phyloP scores from a whole-genome alignment of 2,113 vertebrate genomes.

The Sinocyclocheilus maitianheensis region DNA sequence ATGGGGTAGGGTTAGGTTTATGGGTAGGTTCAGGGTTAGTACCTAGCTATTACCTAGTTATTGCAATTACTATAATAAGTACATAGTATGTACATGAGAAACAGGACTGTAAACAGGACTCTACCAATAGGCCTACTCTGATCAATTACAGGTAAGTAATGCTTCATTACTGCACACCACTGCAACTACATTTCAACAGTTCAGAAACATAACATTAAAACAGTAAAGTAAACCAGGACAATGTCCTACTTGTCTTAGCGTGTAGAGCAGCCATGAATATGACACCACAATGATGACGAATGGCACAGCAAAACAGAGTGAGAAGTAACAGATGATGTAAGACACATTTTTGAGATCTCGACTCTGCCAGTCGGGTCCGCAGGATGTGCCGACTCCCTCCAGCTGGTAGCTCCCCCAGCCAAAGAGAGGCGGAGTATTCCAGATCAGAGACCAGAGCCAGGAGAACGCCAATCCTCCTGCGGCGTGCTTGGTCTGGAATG shows the following conservation, averaged over 20 bases:
- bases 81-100: too few species aligned
- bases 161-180: too few species aligned
- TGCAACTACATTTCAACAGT: background rate
- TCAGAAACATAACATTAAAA: too few species aligned
- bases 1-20: too few species aligned
- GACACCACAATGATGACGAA: constrained; percentile 71
- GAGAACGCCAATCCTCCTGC: constrained; percentile 65
- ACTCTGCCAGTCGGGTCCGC: constrained; percentile 76
- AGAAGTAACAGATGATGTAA: constrained; percentile 75
- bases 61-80: too few species aligned
- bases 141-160: too few species aligned
- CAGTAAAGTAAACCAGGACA: background rate
- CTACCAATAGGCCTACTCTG: too few species aligned
- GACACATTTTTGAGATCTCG: constrained; percentile 71
- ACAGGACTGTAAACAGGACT: too few species aligned
- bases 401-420: constrained; percentile 78
- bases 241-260: constrained; percentile 67
- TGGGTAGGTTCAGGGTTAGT: too few species aligned
- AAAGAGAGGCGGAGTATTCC: constrained; percentile 76
- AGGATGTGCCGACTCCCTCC: constrained; percentile 76
- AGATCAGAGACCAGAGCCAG: constrained; percentile 76
- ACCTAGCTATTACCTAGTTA: too few species aligned
- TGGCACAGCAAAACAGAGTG: constrained; percentile 74
- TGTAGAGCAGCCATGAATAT: constrained; percentile 71
- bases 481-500: constrained; percentile 68